Conservation (phyloP, 2,888 invertebrate species). For the Leucoptera coffeella region DNA sequence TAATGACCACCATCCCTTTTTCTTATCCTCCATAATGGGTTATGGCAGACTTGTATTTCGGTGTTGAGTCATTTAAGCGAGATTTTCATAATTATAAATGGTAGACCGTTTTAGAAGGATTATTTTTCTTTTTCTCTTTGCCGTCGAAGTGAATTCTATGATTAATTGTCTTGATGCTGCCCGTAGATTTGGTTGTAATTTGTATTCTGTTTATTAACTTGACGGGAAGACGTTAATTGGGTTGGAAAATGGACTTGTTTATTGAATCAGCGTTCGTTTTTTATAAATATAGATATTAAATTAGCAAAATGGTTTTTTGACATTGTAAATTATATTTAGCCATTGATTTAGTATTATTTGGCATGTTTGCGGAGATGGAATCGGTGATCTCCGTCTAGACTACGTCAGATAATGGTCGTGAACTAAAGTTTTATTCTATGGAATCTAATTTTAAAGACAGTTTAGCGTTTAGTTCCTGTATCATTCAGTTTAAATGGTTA, state of each 20-base stretch:
- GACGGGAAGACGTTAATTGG: constrained; percentile 36
- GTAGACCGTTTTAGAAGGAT: constrained; percentile 19
- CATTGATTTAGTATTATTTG: neutral
- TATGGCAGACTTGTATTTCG: constrained; percentile 47
- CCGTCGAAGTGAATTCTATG: constrained; percentile 30
- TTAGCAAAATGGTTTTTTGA: neutral
- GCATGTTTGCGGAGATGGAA: too few relatives aligned
- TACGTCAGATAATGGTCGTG: too few relatives aligned
- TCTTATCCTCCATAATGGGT: constrained; percentile 53
- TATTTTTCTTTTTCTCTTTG: constrained; percentile 21
- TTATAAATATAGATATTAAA: neutral
- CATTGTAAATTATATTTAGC: neutral
- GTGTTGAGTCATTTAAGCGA: constrained; percentile 28
- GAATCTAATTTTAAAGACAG: too few relatives aligned
- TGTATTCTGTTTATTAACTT: constrained; percentile 43
- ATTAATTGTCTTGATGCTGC: constrained; percentile 36
- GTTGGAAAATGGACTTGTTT: constrained; percentile 19
- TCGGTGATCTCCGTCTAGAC: too few relatives aligned
- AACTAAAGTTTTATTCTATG: too few relatives aligned
- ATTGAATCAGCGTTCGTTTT: neutral
- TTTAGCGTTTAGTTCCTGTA: too few relatives aligned
- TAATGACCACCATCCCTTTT: constrained; percentile 55
- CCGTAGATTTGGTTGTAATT: constrained; percentile 31
- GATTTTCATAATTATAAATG: constrained; percentile 48
- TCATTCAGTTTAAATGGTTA: too few relatives aligned